Conservation (phyloP, 2,888 invertebrate species). For the Globia sparganii region DNA sequence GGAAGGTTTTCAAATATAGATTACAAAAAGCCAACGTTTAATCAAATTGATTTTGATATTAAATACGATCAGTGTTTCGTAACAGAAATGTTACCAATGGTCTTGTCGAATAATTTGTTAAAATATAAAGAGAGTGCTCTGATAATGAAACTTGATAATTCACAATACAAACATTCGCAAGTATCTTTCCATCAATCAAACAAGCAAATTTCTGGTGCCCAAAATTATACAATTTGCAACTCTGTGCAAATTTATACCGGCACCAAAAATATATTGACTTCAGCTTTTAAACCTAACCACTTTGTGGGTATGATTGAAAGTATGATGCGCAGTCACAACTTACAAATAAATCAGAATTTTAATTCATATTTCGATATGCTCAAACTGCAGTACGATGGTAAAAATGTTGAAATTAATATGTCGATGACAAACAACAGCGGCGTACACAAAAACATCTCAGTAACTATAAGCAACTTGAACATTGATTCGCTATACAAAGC, state of each 20-base stretch:
- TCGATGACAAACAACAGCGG: constrained; percentile 27
- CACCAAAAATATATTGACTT: constrained; percentile 42
- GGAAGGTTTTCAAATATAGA: constrained; percentile 63
- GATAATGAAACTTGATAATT: constrained; percentile 11
- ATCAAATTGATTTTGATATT: constrained; percentile 12
- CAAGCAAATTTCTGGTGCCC: constrained; percentile 1
- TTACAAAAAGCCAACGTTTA: constrained; percentile 1
- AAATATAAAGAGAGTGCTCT: constrained; percentile 10
- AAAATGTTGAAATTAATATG: constrained; percentile 41
- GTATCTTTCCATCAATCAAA: constrained; percentile 13
- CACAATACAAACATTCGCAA: constrained; percentile 2
- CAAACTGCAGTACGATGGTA: constrained; percentile 41
- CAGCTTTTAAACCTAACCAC: constrained; percentile 40
- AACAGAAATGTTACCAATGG: constrained; percentile 49
- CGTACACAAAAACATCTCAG: constrained; percentile 19
- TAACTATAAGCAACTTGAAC: constrained; percentile 44
- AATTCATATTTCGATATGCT: constrained; percentile 42
- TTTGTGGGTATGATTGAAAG: constrained; percentile 49
- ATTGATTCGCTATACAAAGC: constrained; percentile 32
- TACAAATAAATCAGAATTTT: constrained; percentile 43
- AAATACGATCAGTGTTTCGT: constrained; percentile 34
- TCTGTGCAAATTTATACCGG: constrained; percentile 66
- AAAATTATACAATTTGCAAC: constrained; percentile 59
- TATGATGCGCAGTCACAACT: constrained; percentile 41
- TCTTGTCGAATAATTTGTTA: constrained; percentile 34